Conservation (phyloP, 1,140 invertebrate species). For the Eciton burchellii region DNA sequence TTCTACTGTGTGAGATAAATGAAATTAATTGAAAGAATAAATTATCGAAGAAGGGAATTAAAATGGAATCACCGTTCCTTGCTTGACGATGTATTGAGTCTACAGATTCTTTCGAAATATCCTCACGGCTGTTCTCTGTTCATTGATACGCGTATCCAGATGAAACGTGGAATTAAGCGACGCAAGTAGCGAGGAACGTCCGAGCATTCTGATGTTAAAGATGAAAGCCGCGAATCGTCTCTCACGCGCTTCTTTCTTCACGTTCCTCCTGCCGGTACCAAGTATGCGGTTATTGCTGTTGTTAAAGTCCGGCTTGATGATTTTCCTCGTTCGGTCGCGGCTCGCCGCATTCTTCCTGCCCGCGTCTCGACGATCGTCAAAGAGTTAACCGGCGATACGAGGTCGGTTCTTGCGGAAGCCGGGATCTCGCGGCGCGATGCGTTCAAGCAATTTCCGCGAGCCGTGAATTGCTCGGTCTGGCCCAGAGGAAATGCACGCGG, state of each 20-base stretch:
- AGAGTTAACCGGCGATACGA: constrained; percentile 42
- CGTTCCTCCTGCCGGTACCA: background rate
- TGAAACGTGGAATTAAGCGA: background rate
- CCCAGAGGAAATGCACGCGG: background rate
- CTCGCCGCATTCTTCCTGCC: constrained; percentile 34
- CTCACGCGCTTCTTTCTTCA: background rate
- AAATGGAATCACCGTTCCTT: no score
- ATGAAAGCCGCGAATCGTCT: background rate
- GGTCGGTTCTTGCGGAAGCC: constrained; percentile 37
- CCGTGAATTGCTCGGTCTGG: constrained; percentile 10
- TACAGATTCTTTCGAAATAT: no score
- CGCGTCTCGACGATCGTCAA: constrained; percentile 31
- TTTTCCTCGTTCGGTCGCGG: constrained; percentile 35
- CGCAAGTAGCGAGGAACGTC: background rate
- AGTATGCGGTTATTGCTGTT: constrained; percentile 44
- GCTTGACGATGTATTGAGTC: no score
- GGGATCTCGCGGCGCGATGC: background rate
- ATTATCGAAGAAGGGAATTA: no score
- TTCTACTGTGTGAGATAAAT: no score
- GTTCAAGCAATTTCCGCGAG: constrained; percentile 38
- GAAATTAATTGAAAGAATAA: no score
- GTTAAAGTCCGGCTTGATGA: constrained; percentile 50
- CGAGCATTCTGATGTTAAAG: constrained; percentile 6
- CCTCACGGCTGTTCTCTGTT: background rate
- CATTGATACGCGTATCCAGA: background rate